phyloP scores from a whole-genome alignment of 2,113 vertebrate genomes.

The Cyanistes caeruleus region DNA sequence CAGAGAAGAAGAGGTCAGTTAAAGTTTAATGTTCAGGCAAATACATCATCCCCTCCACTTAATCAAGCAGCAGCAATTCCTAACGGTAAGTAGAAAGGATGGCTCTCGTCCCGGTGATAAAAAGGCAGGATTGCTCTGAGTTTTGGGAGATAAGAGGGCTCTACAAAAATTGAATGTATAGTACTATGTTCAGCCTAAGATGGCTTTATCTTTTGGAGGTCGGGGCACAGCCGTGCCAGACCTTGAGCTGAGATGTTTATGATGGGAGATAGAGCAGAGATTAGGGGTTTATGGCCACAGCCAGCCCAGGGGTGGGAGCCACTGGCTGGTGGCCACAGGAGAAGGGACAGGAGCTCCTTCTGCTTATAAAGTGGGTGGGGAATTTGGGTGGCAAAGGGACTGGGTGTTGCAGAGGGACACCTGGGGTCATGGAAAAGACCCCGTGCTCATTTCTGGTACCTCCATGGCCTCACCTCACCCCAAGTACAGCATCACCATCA shows the following conservation, averaged over 20 bases:
- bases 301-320: background rate
- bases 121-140: background rate
- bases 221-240: rapidly evolving
- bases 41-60: background rate
- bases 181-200: background rate
- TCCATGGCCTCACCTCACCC: background rate
- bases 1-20: constrained; percentile 7
- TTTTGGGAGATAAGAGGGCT: constrained; percentile 1
- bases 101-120: background rate
- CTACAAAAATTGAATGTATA: background rate
- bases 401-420: background rate
- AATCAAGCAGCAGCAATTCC: constrained; percentile 38
- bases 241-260: background rate
- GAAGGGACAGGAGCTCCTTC: background rate
- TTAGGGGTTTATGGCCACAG: background rate
- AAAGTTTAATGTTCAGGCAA: constrained; percentile 30
- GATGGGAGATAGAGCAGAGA: background rate
- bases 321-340: rapidly evolving
- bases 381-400: background rate
- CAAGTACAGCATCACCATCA: rapidly evolving
- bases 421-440: background rate
- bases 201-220: background rate
- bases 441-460: background rate
- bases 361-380: background rate
- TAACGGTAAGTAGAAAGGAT: background rate